Base-by-base conservation (phyloP, 2,113 vertebrate genomes). In the Shinisaurus crocodilurus region DNA sequence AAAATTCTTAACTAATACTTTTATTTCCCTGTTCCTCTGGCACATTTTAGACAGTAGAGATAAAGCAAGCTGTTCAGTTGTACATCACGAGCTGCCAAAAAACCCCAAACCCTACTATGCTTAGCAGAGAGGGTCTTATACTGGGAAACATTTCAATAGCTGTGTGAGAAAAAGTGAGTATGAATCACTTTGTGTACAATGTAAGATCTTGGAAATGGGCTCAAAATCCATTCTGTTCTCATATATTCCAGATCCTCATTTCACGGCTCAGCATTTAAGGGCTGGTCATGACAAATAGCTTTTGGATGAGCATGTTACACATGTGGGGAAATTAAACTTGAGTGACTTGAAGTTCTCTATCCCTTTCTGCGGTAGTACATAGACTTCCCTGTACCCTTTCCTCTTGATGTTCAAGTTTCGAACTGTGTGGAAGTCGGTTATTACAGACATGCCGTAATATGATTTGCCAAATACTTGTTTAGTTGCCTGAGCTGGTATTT, bases 21-120 rank as follows among this genome's bases (percentile, higher is more conserved):
- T 91, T 87, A 94, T 95, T 92, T 92, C 86, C 88, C 69, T 90
- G 77, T 92, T 82, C 25, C 60, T 94, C 91, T 88, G 27, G 88
- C 76, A 50, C 43, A 75, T 83, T 72, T 9, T 40, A 92, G 63
- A 84, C 29, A 92, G 79, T 92, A 89, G 77, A 90, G 87, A 69
- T 79, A 91, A 67, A 91, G 79, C 88, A 81, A 34, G 27, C 15
- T 13, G 27, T 48, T 48, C 10, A 86, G 86, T 54, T 27, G 67
- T 96, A 48, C 2, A 12, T 74, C 40, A 10, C 0, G 76, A 89
- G 34, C 32, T 92, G 76, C 54, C 86, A 93, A 83, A 63, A 63
- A 7, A 43, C 3, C 2, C 54, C 54, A 54, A 54, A 54, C 54
- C 54, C 54, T 92, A 15, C 60, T 34, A 7, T 65, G 37, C 16